A percentile compares a stretch with the other conserved stretches of the same genome.
phyloP scores from a whole-genome alignment of 1,140 invertebrate species.

The Cherax quadricarinatus region DNA sequence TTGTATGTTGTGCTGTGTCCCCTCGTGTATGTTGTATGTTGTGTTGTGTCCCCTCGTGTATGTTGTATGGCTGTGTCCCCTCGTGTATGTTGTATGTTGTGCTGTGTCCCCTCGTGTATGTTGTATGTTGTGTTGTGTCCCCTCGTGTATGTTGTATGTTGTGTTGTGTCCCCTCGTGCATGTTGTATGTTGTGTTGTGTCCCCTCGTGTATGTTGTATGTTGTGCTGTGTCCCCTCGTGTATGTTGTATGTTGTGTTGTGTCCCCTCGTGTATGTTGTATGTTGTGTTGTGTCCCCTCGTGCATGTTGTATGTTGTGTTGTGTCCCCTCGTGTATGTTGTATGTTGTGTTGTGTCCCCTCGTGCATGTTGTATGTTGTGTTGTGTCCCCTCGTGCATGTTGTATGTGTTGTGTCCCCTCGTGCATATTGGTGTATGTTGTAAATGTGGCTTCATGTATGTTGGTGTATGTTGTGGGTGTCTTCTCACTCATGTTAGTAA shows the following conservation, averaged over 20 bases:
- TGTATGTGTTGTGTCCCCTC: not conserved
- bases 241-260: not conserved
- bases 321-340: no score
- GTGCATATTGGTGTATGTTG: not conserved
- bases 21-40: not conserved
- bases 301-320: not conserved
- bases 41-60: not conserved
- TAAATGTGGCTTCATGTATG: not conserved
- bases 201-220: no score
- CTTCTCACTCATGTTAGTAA: not conserved
- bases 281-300: not conserved
- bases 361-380: not conserved
- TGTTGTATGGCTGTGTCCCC: not conserved
- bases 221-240: not conserved
- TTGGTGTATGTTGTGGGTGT: not conserved
- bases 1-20: not conserved
- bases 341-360: no score
- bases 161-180: not conserved
- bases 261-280: not conserved
- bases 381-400: not conserved
- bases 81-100: no score
- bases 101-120: not conserved
- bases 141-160: no score
- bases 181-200: not conserved
- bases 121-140: not conserved